These are phyloP conservation scores for Sinocyclocheilus anophthalmus DNA, from an alignment of 2,113 vertebrate species.

Conservation along the genomic window DNA sequence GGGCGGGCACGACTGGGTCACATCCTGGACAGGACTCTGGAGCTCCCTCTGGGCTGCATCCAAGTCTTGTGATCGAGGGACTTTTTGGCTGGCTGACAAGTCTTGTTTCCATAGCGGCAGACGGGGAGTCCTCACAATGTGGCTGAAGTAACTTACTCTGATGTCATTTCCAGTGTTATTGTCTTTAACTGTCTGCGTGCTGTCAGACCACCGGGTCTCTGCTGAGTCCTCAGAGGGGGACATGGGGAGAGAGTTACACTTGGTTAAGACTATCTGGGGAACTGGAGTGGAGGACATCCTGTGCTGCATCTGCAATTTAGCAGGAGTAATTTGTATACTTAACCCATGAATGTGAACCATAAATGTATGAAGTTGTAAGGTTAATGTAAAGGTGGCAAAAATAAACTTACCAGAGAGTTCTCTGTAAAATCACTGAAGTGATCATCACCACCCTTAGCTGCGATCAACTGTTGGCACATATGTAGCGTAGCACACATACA, in stretches of 20 bases:
- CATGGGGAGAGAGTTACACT: constrained; percentile 72
- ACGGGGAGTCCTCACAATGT: constrained; percentile 47
- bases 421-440: constrained; percentile 16
- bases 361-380: neutral
- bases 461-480: neutral
- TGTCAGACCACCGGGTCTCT: constrained; percentile 36
- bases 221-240: constrained; percentile 67
- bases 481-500: neutral
- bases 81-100: constrained; percentile 6
- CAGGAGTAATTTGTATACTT: constrained; percentile 4
- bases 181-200: constrained; percentile 37
- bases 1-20: neutral
- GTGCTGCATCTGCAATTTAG: constrained; percentile 65
- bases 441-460: constrained; percentile 11
- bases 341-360: neutral
- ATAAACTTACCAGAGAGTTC: neutral
- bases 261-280: constrained; percentile 84
- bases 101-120: constrained; percentile 48
- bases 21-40: neutral
- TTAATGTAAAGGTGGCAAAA: neutral
- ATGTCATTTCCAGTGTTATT: constrained; percentile 11
- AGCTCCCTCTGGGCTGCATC: constrained; percentile 32
- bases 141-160: constrained; percentile 49
- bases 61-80: constrained; percentile 2
- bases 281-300: constrained; percentile 65